Base-by-base conservation (phyloP, 1,140 invertebrate species). In the Pachypeltis micranthus region DNA sequence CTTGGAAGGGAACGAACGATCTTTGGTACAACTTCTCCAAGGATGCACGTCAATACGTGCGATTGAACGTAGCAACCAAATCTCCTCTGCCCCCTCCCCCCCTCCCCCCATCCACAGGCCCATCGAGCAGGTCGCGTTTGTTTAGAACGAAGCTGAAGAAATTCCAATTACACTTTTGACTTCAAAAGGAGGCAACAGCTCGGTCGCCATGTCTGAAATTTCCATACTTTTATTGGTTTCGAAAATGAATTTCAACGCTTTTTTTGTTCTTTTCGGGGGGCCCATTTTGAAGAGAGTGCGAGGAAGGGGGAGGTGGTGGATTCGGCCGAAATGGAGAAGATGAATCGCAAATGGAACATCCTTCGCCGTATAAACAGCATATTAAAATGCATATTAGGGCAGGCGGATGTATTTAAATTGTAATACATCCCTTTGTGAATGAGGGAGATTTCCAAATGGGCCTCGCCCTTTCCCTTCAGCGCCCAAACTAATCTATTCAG, bases 361-460 rank as follows among this genome's bases (percentile, higher is more conserved):
- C 57, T 59, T 59, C n/a, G 28, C 57, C 57, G 57, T 59, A 59
- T 59, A 59, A 59, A 59, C 57, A 59, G 57, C 57, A 59, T 59
- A 59, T 59, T 59, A 59, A 59, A 59, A 59, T 59, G 57, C 57
- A 59, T 59, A 59, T 59, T 59, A 59, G 57, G 57, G 29, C n/a
- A n/a, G 28, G 29, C 7, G 57, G 25, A 59, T 59, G 57, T 59
- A 59, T 59, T 59, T 59, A 59, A 59, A 59, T 59, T 59, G 57
- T 31, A 29, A 31, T 31, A 31, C 29, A 16, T 59, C 57, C 28
- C 57, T 59, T 59, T 59, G 57, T 59, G n/a, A 31, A 59, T 29
- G 57, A 29, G 28, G 19, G 28, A 25, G 28, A 29, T 59, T 59
- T 59, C 25, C n/a, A 59, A 31, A 29, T 28, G 57, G 57, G n/a